Base-by-base conservation (phyloP, 2,113 vertebrate species). In the Triplophysa siluroides region DNA sequence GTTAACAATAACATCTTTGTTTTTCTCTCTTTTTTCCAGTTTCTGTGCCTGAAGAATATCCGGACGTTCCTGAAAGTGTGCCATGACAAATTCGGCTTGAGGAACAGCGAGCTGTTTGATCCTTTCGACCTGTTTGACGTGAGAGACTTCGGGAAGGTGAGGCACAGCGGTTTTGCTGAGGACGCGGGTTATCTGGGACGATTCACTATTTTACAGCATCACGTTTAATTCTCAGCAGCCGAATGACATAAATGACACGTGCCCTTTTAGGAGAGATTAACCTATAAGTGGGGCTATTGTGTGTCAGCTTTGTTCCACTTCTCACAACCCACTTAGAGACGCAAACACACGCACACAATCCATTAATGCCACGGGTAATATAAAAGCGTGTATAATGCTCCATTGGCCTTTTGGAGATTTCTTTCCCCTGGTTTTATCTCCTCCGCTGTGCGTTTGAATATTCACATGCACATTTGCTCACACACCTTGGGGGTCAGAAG, bases 71-170 rank as follows among this genome's bases (percentile, higher is more conserved):
- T 99, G 0, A 98, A 96, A 85, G 96, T 98, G 71, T 99, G 98
- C 77, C 98, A 99, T 0, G 98, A 99, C 85, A 98, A 95, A 79
- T 98, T 98, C 0, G 95, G 95, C 16, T 87, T 99, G 19, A 91
- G 98, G 45, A 98, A 94, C 94, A 97, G 96, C 0, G 98, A 99
- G 79, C 94, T 99, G 2, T 99, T 99, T 0, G 98, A 99, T 85
- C 97, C 98, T 9, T 99, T 99, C 0, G 98, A 99, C 90, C 96
- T 99, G 72, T 99, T 99, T 0, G 98, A 99, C 0, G 98, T 99
- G n/a, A 92, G 98, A 64, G 97, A 99, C 86, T 99, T 99, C 0
- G 98, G 98, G 45, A 99, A 99, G 96, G 98, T 99, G 91, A 96
- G 96, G 81, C n/a, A 45, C 33, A 14, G 23, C 16, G 38, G 10